Conservation (phyloP, 2,888 invertebrate species). For the Apodemia zela region DNA sequence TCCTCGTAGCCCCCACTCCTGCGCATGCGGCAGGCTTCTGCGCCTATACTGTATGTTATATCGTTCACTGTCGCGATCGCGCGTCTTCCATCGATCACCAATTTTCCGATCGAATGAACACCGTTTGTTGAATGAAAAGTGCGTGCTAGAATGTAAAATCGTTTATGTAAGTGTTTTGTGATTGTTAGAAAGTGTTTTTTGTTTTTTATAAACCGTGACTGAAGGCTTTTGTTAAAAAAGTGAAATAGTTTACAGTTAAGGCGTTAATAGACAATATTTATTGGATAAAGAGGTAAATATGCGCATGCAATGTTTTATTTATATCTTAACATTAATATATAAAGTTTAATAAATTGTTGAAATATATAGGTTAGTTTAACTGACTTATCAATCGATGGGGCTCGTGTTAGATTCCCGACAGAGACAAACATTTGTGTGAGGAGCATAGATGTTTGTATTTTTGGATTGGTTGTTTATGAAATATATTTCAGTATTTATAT, state of each 20-base stretch:
- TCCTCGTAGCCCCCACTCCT: conserved; percentile 61
- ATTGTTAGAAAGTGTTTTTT: conserved; percentile 5
- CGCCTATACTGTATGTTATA: conserved; percentile 46
- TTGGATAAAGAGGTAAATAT: neutral
- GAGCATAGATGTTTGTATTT: too few relatives aligned
- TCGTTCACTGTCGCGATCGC: conserved; percentile 56
- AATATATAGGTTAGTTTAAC: neutral
- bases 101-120: conserved; percentile 54
- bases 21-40: conserved; percentile 47
- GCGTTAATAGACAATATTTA: neutral
- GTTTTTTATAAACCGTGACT: neutral
- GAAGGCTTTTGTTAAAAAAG: neutral
- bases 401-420: too few relatives aligned
- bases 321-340: neutral
- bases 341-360: too few relatives aligned
- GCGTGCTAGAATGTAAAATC: conserved; percentile 39
- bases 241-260: neutral
- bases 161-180: neutral
- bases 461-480: too few relatives aligned
- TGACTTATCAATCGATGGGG: too few relatives aligned
- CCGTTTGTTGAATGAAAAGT: conserved; percentile 75
- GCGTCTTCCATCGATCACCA: conserved; percentile 54
- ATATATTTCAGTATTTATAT: too few relatives aligned
- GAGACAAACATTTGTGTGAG: too few relatives aligned
- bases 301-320: neutral